Evolutionary conservation across 53 echinoderm and acorn worm genomes (phyloP).

Genomic region (Crossaster papposus): DNA sequence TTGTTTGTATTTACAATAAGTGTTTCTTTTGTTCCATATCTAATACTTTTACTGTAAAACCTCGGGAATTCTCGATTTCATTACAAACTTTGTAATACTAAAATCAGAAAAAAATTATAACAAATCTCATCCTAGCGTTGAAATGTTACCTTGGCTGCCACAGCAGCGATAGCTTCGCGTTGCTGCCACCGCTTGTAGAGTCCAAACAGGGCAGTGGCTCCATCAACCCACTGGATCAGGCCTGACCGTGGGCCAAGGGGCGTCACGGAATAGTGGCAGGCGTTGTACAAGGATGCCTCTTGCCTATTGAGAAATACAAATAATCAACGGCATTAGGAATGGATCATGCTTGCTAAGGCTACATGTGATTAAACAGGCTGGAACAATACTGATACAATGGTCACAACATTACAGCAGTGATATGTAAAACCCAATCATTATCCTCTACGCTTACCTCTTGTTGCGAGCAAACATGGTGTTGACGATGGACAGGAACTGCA

Average conservation of each 20-base stretch:
- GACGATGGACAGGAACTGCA: conserved; percentile 98
- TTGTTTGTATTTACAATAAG: no score
- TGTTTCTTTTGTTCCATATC: no score
- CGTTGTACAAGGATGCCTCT: conserved; percentile 90
- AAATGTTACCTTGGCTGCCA: conserved; percentile 71
- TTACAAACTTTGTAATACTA: no score
- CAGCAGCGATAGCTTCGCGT: conserved; percentile 79
- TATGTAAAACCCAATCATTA: neutral
- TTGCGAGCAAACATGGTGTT: conserved; percentile 98
- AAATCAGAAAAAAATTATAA: no score
- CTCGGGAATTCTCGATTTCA: no score
- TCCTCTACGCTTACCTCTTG: conserved; percentile 66
- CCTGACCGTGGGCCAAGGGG: conserved; percentile 96
- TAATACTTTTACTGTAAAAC: no score
- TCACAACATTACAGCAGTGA: no score
- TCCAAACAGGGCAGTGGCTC: conserved; percentile 88
- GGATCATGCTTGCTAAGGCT: neutral
- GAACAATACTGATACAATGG: no score
- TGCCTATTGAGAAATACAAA: conserved; percentile 62
- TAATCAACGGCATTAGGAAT: neutral
- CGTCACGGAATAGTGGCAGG: conserved; percentile 96
- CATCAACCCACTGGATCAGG: conserved; percentile 97
- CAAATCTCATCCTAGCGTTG: no score
- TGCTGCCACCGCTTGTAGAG: conserved; percentile 99
- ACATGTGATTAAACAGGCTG: no score